Evolutionary conservation across 2,113 vertebrate genomes (phyloP).

Genomic region (Plestiodon gilberti): DNA sequence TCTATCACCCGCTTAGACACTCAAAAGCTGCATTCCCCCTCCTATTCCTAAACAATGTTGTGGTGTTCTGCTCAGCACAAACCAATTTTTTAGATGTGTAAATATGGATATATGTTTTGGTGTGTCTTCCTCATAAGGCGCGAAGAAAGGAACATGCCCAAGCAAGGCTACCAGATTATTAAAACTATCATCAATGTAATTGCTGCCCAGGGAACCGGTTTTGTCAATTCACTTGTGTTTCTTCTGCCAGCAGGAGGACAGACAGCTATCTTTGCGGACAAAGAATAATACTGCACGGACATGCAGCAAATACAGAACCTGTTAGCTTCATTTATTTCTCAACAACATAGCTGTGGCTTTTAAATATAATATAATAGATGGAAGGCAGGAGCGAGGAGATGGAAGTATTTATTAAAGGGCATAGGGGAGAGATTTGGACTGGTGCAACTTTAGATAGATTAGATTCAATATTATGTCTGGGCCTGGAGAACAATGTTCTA

Average conservation of each 20-base stretch:
- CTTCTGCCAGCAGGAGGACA: background rate
- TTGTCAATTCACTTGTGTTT: conserved; percentile 8
- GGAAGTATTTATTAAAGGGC: background rate
- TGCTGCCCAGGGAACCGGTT: conserved; percentile 2
- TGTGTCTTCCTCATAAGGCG: background rate
- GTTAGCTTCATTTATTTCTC: conserved; percentile 7
- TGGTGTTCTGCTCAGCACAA: background rate
- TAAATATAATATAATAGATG: background rate
- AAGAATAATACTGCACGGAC: conserved; percentile 5
- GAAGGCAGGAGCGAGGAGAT: background rate
- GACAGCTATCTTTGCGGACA: background rate
- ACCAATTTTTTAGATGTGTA: background rate
- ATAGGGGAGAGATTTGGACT: background rate
- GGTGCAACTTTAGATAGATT: conserved; percentile 1
- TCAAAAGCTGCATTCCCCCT: background rate
- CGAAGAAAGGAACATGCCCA: background rate
- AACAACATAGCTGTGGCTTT: background rate
- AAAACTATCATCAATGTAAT: conserved; percentile 18
- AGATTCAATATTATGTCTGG: background rate
- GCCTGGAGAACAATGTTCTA: background rate
- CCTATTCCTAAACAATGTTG: background rate
- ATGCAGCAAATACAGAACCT: background rate
- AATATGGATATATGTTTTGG: background rate
- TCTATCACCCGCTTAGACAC: background rate
- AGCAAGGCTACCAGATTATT: conserved; percentile 21